phyloP scores from a whole-genome alignment of 2,797 vertebrate genomes.

The Ciconia nigra region DNA sequence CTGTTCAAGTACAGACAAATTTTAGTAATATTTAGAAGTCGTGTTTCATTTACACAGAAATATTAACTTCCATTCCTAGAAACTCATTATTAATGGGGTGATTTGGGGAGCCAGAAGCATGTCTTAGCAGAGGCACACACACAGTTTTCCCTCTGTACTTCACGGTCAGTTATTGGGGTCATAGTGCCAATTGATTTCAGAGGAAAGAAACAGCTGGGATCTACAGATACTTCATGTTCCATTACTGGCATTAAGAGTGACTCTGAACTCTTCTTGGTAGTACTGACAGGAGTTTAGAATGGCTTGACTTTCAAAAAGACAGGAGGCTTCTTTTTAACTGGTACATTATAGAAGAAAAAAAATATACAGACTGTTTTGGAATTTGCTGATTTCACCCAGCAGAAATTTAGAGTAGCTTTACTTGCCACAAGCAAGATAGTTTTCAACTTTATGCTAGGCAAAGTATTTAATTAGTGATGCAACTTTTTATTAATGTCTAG shows the following conservation, averaged over 20 bases:
- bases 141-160: neutral
- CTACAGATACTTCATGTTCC: neutral
- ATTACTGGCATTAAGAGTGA: neutral
- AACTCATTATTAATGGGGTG: neutral
- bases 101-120: neutral
- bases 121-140: neutral
- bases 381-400: neutral
- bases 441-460: neutral
- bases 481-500: neutral
- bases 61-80: neutral
- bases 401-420: neutral
- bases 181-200: neutral
- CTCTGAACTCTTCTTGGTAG: neutral
- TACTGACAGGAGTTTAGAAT: neutral
- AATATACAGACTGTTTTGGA: neutral
- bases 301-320: neutral
- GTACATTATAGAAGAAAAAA: neutral
- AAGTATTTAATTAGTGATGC: neutral
- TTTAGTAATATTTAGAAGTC: neutral
- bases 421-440: neutral
- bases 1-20: neutral
- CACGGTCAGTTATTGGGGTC: neutral
- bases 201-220: neutral
- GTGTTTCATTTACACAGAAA: neutral
- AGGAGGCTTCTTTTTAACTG: neutral